Base-by-base conservation (phyloP, 2,888 invertebrate species). In the Polydrusus pterygomalis region DNA sequence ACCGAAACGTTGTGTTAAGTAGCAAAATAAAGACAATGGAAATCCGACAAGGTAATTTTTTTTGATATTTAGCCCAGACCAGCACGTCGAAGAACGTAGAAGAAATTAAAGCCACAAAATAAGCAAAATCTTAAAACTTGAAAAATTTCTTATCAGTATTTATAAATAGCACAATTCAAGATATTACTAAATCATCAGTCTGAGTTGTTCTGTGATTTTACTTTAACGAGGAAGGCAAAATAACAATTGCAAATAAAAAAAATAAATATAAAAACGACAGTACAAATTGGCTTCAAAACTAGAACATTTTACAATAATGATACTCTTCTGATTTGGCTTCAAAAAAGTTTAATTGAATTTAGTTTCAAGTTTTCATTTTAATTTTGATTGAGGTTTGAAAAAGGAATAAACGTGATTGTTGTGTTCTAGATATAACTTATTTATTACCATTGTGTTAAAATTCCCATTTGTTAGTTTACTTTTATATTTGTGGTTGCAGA, bases 391-490 rank as follows among this genome's bases (percentile, higher is more conserved):
- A 43, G 43, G n/a, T n/a, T 43, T 43, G 6, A n/a, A 43, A 43
- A 43, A 54, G 25, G 13, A 30, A 54, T 13, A 0, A 11, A 51
- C 18, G 20, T 30, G 54, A 54, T 25, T 30, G n/a, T 54, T 54
- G 25, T 18, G 20, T 25, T 54, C 43, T 11, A 43, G 43, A 54
- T 7, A 51, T 51, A 51, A 51, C 30, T 54, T 20, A n/a, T 54
- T 54, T 20, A n/a, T 11, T n/a, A 13, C 51, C 9, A 51, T 51
- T 51, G 51, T 51, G 20, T 11, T 51, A 11, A 20, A 11, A 51
- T 51, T 20, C 25, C n/a, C 25, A n/a, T 54, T 54, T 54, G 54
- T 54, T 54, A 54, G 54, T 49, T 17, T 49, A 17, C 18, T 49
- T 18, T n/a, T 17, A 49, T 17, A 8, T 0, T 49, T 15, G 17